Evolutionary conservation across 2,888 invertebrate genomes (phyloP).

Genomic region (Brachycybe producta): DNA sequence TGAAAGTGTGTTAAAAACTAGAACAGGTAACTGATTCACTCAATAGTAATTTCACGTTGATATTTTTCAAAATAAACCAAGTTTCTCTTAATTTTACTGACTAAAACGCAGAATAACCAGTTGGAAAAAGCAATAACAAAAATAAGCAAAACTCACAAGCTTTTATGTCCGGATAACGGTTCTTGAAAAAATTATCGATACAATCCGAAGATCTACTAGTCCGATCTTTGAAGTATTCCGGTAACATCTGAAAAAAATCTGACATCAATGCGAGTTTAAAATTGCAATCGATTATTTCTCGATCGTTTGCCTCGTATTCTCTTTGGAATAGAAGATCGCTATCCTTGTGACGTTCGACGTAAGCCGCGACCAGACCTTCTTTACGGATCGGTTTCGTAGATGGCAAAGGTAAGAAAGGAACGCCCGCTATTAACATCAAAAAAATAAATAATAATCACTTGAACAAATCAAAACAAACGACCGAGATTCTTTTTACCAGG

Average conservation of each 20-base stretch:
- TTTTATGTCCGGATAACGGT: slow-evolving; percentile 84
- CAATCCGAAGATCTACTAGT: slow-evolving; percentile 75
- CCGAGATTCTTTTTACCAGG: background rate
- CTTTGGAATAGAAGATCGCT: slow-evolving; percentile 82
- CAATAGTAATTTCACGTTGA: too few species aligned
- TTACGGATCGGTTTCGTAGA: slow-evolving; percentile 68
- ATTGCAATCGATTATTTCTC: background rate
- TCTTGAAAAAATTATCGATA: slow-evolving; percentile 72
- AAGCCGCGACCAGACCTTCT: slow-evolving; percentile 59
- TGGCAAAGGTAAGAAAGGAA: slow-evolving; percentile 55
- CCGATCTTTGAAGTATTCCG: slow-evolving; percentile 72
- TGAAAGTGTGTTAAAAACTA: too few species aligned
- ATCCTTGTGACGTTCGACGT: slow-evolving; percentile 67
- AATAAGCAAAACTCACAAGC: slow-evolving; percentile 40
- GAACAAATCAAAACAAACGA: background rate
- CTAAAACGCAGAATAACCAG: too few species aligned
- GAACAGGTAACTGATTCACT: too few species aligned
- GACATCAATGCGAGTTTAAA: background rate
- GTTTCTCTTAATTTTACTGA: too few species aligned
- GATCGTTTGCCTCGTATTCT: slow-evolving; percentile 57
- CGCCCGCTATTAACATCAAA: slow-evolving; percentile 28
- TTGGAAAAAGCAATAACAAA: background rate
- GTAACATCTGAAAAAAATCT: slow-evolving; percentile 45
- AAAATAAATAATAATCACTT: background rate
- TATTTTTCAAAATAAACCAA: too few species aligned